A percentile compares a stretch with the other conserved stretches of the same genome.
Evolutionary conservation across 2,888 invertebrate genomes (phyloP).

Genomic region (Torymus tubicola): DNA sequence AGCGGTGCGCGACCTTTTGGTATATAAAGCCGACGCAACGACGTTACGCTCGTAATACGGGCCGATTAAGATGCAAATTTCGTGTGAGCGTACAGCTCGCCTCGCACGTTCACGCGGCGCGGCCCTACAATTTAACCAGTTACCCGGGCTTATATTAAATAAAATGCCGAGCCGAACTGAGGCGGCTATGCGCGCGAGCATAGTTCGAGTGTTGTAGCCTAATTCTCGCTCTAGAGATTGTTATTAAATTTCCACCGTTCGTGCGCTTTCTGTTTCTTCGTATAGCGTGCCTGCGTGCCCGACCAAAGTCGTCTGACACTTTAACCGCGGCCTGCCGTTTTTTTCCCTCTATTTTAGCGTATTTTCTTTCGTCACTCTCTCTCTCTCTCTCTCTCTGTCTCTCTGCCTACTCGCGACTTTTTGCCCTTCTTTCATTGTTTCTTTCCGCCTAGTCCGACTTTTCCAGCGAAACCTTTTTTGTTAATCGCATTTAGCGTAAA

Average conservation of each 20-base stretch:
- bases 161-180: constrained; percentile 64
- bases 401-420: not conserved
- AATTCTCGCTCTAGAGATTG: constrained; percentile 4
- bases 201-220: not conserved
- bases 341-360: not conserved
- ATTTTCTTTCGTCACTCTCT: too few relatives aligned
- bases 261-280: not conserved
- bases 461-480: constrained; percentile 1
- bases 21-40: constrained; percentile 65
- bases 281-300: too few relatives aligned
- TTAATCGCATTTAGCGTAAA: constrained; percentile 37
- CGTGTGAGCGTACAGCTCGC: constrained; percentile 58
- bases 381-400: not conserved
- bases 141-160: constrained; percentile 74
- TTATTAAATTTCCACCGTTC: constrained; percentile 20
- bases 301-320: too few relatives aligned
- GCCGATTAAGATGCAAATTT: constrained; percentile 76
- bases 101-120: constrained; percentile 24
- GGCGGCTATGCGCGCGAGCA: constrained; percentile 57
- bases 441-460: not conserved
- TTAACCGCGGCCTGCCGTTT: not conserved
- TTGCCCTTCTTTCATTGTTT: not conserved
- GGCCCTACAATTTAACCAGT: constrained; percentile 72
- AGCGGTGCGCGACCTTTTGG: constrained; percentile 31
- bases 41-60: constrained; percentile 71